Percentiles rank a stretch among this genome's conserved stretches.
phyloP scores from a whole-genome alignment of 2,888 invertebrate species.

The Tortricodes alternella region DNA sequence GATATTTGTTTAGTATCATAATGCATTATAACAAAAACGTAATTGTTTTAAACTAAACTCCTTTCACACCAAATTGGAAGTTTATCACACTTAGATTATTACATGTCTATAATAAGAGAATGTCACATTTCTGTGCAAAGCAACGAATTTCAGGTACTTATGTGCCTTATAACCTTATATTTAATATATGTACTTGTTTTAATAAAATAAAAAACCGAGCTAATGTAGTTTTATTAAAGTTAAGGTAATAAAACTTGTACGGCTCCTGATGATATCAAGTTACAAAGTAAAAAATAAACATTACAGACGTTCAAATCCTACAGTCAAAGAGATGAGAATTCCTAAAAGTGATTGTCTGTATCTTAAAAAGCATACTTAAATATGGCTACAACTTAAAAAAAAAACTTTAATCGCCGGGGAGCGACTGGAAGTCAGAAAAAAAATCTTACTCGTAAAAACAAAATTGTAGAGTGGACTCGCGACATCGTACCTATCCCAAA shows the following conservation, averaged over 20 bases:
- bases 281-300: too few relatives aligned
- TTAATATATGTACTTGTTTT: too few relatives aligned
- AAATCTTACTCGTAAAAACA: neutral
- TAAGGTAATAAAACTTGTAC: too few relatives aligned
- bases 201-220: too few relatives aligned
- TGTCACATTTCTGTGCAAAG: slow-evolving; percentile 39
- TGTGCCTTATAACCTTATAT: neutral
- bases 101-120: slow-evolving; percentile 39
- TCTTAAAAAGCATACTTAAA: too few relatives aligned
- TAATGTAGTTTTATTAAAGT: too few relatives aligned
- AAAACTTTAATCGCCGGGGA: neutral
- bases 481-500: neutral
- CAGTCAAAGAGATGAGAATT: too few relatives aligned
- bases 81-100: slow-evolving; percentile 36
- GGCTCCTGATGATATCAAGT: too few relatives aligned
- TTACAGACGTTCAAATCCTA: too few relatives aligned
- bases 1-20: neutral
- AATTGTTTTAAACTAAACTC: slow-evolving; percentile 40
- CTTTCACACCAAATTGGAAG: slow-evolving; percentile 42
- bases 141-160: neutral
- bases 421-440: neutral
- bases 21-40: neutral
- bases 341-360: too few relatives aligned
- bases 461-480: neutral
- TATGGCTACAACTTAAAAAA: neutral